Percentiles rank a stretch among this genome's conserved stretches.
Conservation (phyloP, 1,140 invertebrate species). For the Carposina sasakii region DNA sequence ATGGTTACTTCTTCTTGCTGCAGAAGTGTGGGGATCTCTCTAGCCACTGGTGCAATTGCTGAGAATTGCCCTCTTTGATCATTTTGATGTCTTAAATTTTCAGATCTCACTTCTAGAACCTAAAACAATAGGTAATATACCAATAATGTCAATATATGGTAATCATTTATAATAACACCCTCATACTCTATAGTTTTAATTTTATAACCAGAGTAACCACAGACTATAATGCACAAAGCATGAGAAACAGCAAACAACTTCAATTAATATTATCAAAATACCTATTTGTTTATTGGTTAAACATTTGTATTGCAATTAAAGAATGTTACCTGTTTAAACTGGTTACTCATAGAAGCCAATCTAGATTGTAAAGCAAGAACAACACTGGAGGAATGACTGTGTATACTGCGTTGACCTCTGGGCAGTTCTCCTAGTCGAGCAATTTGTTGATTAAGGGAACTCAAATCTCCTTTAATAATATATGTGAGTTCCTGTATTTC, state of each 20-base stretch:
- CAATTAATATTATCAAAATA: too few relatives aligned
- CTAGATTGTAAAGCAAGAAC: slow-evolving; percentile 96
- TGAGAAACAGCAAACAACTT: too few relatives aligned
- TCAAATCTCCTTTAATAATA: slow-evolving; percentile 97
- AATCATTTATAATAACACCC: too few relatives aligned
- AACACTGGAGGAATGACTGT: slow-evolving; percentile 96
- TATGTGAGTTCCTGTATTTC: slow-evolving; percentile 99
- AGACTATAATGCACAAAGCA: too few relatives aligned
- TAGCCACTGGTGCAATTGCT: slow-evolving; percentile 81
- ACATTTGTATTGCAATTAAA: too few relatives aligned
- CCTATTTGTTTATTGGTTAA: too few relatives aligned
- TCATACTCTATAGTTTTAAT: too few relatives aligned
- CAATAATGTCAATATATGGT: neutral
- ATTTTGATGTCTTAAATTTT: slow-evolving; percentile 98
- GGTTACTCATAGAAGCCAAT: slow-evolving; percentile 95
- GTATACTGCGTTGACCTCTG: slow-evolving; percentile 84
- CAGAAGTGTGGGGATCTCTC: slow-evolving; percentile 75
- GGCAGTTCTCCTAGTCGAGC: slow-evolving; percentile 87
- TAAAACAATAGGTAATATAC: slow-evolving; percentile 24
- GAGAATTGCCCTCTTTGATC: slow-evolving; percentile 95
- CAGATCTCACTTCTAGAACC: slow-evolving; percentile 88
- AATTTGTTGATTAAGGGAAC: slow-evolving; percentile 96
- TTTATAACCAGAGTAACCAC: too few relatives aligned
- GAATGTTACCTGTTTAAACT: slow-evolving; percentile 92
- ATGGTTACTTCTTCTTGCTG: slow-evolving; percentile 86